Base-by-base conservation (phyloP, 2,888 invertebrate species). In the Microctonus hyperodae region DNA sequence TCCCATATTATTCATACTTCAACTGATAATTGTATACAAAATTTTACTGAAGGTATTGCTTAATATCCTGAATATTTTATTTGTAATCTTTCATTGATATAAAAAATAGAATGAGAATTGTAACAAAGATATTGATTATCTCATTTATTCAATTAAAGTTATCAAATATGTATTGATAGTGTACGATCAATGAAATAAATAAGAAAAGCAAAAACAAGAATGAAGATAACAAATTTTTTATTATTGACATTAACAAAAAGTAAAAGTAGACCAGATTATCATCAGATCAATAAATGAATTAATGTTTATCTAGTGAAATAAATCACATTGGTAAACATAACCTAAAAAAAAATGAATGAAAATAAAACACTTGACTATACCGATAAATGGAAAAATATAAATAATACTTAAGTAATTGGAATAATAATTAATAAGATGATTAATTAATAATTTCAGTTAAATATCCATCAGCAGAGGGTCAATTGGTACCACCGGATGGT, bases 401-500 rank as follows among this genome's bases (percentile, higher is more conserved):
- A 28, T 7, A 5, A 28, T 28, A 28, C 7, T 28, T 28, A 28
- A 28, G n/a, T 13, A 35, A 35, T 35, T 35, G 35, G 35, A 35
- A 22, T 20, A 9, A 50, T 22, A 20, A 6, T 50, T 50, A 13
- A 22, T 20, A 16, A 33, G 3, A 57, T 35, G n/a, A 20, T 7
- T 35, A 9, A 16, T 58, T 40, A 5, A 9, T 23, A 9, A 61
- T 73, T 70, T 22, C 69, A 77, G 76, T 75, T 64, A 78, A 78
- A 70, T 60, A 73, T 70, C 72, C 53, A 10, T 65, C 69, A 50
- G 72, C 74, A 13, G 90, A 91, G 81, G 91, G 89, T 87, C 91
- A 91, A 81, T 85, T 91, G 86, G 92, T 92, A 51, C 92, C 93
- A 60, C 94, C 92, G 0, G 94, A 94, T 82, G 94, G 94, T 25